These are phyloP conservation scores for Odontophorus gujanensis DNA, from an alignment of 2,113 vertebrate genomes.

Conservation along the genomic window DNA sequence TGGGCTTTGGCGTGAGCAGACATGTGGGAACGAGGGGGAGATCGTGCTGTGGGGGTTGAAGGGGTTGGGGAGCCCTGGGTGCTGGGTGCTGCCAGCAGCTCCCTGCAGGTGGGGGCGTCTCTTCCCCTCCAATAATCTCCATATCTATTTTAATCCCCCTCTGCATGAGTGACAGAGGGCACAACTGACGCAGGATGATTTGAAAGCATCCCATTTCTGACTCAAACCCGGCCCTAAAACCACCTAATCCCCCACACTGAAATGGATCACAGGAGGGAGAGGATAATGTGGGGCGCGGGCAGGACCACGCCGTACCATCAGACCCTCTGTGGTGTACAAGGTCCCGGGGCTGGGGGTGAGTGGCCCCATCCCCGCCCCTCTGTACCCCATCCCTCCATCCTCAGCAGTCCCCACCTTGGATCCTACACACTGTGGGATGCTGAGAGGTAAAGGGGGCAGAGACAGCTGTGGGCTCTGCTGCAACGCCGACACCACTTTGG, in stretches of 20 bases:
- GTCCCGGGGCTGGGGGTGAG: neutral
- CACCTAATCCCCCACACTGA: constrained; percentile 48
- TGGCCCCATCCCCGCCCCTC: neutral
- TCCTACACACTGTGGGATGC: neutral
- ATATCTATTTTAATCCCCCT: constrained; percentile 69
- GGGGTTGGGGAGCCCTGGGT: neutral
- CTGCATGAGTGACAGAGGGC: constrained; percentile 23
- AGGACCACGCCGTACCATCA: neutral
- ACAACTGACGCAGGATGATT: constrained; percentile 55
- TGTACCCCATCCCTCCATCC: neutral
- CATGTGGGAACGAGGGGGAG: fast-evolving
- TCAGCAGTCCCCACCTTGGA: neutral
- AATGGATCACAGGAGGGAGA: constrained; percentile 9
- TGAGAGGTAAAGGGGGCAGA: neutral
- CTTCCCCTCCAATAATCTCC: constrained; percentile 15
- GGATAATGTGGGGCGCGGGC: neutral
- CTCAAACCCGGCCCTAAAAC: constrained; percentile 64
- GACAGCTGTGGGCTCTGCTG: fast-evolving
- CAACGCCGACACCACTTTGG: fast-evolving
- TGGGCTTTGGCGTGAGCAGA: neutral
- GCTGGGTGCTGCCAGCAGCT: neutral
- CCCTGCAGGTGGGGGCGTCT: neutral
- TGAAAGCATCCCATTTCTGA: constrained; percentile 69
- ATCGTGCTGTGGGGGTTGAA: neutral
- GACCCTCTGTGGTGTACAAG: fast-evolving